phyloP scores from a whole-genome alignment of 2,797 vertebrate species.

The Poecilia velifera region DNA sequence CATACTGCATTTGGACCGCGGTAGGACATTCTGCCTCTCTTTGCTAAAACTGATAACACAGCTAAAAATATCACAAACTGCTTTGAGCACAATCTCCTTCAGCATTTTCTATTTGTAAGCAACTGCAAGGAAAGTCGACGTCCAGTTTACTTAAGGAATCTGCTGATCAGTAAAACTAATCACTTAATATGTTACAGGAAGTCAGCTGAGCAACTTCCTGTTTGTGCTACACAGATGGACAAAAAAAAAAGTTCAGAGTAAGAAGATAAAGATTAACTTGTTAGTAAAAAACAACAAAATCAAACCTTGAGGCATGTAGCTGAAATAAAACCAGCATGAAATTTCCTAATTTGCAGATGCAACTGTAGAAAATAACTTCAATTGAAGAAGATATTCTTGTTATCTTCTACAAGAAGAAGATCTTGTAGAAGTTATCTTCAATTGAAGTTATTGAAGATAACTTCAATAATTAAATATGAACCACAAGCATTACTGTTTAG shows the following conservation, averaged over 20 bases:
- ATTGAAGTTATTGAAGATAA: not conserved
- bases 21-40: not conserved
- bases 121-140: not conserved
- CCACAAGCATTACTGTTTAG: not conserved
- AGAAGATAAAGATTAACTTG: not conserved
- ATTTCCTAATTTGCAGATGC: not conserved
- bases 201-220: not conserved
- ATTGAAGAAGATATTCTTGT: too few relatives aligned
- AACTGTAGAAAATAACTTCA: not conserved
- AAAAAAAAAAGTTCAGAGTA: not conserved
- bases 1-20: not conserved
- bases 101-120: not conserved
- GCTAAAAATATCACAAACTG: slow-evolving; percentile 2
- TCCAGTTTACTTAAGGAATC: not conserved
- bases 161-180: not conserved
- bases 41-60: not conserved
- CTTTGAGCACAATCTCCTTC: not conserved
- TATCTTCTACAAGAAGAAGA: too few relatives aligned
- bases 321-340: not conserved
- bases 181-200: not conserved
- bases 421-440: too few relatives aligned
- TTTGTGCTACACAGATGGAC: not conserved
- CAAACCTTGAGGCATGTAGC: not conserved
- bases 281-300: not conserved
- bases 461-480: not conserved